Conservation (phyloP, 2,113 vertebrate species). For the Meles meles region DNA sequence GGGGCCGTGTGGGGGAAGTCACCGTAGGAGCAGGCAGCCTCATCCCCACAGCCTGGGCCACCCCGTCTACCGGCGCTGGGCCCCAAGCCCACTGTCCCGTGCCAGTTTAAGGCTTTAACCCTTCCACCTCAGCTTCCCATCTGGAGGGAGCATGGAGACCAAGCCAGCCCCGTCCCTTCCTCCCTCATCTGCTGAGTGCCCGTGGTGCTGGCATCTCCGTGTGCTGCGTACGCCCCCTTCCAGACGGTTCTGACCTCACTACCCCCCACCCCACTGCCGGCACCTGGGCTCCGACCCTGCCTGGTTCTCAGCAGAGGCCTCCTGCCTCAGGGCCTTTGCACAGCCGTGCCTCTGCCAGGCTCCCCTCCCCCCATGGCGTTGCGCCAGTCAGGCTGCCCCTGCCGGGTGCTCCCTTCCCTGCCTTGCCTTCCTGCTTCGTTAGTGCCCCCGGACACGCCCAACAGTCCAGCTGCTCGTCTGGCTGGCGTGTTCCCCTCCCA, state of each 20-base stretch:
- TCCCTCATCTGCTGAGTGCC: rapidly evolving
- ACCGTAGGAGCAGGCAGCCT: too few species aligned
- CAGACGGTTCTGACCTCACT: neutral
- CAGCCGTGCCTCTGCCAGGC: rapidly evolving
- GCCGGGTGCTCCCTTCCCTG: rapidly evolving
- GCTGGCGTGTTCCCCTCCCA: rapidly evolving
- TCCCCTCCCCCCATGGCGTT: rapidly evolving
- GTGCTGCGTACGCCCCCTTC: rapidly evolving
- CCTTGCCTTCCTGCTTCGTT: neutral
- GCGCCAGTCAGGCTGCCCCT: neutral
- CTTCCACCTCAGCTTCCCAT: rapidly evolving
- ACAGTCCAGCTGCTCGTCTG: rapidly evolving
- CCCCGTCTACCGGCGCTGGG: rapidly evolving
- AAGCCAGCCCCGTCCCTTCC: rapidly evolving
- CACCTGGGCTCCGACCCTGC: neutral
- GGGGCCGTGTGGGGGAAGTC: neutral
- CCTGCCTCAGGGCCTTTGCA: neutral
- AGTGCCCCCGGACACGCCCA: rapidly evolving
- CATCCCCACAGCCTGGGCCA: rapidly evolving
- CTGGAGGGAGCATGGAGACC: rapidly evolving
- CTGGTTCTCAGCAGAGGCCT: neutral
- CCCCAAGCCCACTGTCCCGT: rapidly evolving
- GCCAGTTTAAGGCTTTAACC: neutral
- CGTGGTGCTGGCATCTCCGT: neutral
- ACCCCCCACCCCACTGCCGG: rapidly evolving